Evolutionary conservation across 2,113 vertebrate genomes (phyloP), one percentile per base, ranked within the genome.

Genomic region (Oryzias curvinotus): DNA sequence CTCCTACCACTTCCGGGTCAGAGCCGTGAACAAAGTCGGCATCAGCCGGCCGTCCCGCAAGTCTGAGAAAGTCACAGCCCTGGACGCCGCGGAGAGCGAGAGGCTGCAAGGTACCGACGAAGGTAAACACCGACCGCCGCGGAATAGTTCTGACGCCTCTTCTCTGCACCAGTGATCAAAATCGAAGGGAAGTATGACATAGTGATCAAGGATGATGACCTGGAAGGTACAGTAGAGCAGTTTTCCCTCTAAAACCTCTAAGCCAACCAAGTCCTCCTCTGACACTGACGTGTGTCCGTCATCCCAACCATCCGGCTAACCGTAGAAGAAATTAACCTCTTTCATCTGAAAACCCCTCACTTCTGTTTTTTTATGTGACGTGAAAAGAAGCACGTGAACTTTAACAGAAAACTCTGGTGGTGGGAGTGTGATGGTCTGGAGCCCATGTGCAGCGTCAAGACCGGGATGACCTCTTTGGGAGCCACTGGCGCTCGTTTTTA

Each of bases 11-110:
- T 99, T 99, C 91, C 90, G 95, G 0, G 96, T 97, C 78, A 76
- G 96, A 49, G 97, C 95, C 0, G 93, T 98, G 72, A 99, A 99
- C 86, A 96, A 82, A 0, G 87, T 92, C 0, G 97, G 97, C 14
- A 75, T 95, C 57, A 96, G 97, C 89, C 91, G 93, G n/a, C 91
- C 96, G 0, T 99, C 97, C n/a, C 90, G 96, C 58, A 82, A 86
- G 62, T 96, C 96, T 0, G 89, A 93, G 12, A 88, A 93, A 0
- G 94, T 98, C 65, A 93, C 92, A 5, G 93, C 97, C 1, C 87
- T 95, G 0, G 96, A 97, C 30, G 82, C 94, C 0, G 42, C 81
- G 7, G 97, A 98, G 77, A 90, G 90, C 63, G 89, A 90, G 26
- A 91, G 93, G 69, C 81, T 93, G 76, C 93, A 96, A 90, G 93